phyloP scores from a whole-genome alignment of 2,113 vertebrate genomes.

The Oostethus manadensis region DNA sequence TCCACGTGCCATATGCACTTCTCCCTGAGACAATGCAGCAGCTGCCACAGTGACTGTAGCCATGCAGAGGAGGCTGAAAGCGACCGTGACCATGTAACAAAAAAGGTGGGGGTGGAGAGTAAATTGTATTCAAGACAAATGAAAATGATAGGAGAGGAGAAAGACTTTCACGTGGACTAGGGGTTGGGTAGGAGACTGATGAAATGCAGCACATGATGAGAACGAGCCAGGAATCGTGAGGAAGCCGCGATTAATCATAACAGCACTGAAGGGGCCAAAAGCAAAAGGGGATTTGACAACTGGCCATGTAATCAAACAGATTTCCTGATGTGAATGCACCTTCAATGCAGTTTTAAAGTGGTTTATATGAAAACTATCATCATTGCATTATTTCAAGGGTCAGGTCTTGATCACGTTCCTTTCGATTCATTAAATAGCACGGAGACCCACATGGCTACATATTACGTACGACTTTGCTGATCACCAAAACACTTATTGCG shows the following conservation, averaged over 20 bases:
- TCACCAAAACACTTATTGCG: too few species aligned
- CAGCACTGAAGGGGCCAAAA: conserved; percentile 32
- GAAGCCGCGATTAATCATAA: conserved; percentile 55
- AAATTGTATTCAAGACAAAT: conserved; percentile 27
- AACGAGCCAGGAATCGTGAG: conserved; percentile 29
- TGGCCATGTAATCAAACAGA: too few species aligned
- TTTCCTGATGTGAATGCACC: background rate
- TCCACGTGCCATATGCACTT: conserved; percentile 62
- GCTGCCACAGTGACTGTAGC: conserved; percentile 59
- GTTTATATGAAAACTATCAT: background rate
- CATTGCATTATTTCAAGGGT: too few species aligned
- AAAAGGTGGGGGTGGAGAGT: conserved; percentile 7
- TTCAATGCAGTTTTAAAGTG: background rate
- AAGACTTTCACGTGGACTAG: conserved; percentile 20
- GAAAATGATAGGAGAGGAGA: conserved; percentile 13
- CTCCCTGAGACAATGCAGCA: conserved; percentile 65
- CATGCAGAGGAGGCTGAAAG: conserved; percentile 37
- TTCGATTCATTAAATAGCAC: too few species aligned
- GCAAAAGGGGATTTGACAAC: conserved; percentile 34
- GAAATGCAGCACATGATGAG: conserved; percentile 25
- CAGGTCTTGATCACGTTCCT: too few species aligned
- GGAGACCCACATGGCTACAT: too few species aligned
- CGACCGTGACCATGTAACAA: conserved; percentile 31
- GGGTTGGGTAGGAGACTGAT: conserved; percentile 35
- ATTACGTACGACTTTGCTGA: too few species aligned